Evolutionary conservation across 2,113 vertebrate species (phyloP).

Genomic region (Silurus asotus): DNA sequence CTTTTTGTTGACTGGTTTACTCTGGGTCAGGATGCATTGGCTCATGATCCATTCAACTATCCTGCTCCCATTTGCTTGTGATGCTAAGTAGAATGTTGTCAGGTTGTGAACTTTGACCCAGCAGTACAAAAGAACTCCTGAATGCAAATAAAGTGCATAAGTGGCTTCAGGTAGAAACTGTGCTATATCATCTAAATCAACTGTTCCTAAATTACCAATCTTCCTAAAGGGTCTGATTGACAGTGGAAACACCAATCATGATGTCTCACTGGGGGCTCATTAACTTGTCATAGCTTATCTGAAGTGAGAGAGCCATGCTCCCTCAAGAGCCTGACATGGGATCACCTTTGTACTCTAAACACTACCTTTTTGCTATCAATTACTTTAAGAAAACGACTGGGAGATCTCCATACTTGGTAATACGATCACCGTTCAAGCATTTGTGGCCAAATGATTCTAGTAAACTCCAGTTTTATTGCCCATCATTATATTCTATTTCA

Average conservation of each 20-base stretch:
- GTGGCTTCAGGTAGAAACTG: background rate
- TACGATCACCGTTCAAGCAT: background rate
- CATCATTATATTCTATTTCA: background rate
- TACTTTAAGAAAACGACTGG: background rate
- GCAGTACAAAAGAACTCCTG: background rate
- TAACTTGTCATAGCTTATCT: conserved; percentile 5
- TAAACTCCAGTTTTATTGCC: background rate
- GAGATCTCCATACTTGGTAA: background rate
- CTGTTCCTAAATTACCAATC: background rate
- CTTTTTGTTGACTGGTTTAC: background rate
- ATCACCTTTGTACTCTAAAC: background rate
- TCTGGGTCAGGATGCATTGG: background rate
- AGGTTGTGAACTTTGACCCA: background rate
- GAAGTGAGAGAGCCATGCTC: background rate
- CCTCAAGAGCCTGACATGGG: background rate
- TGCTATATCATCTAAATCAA: background rate
- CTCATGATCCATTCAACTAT: background rate
- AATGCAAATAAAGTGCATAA: background rate
- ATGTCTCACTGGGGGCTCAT: background rate
- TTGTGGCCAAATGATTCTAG: background rate
- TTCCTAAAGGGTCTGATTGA: background rate
- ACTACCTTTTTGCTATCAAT: background rate
- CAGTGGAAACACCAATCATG: background rate
- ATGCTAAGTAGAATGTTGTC: background rate
- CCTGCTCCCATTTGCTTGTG: background rate